Conservation (phyloP, 2,797 vertebrate species). For the Alca torda region DNA sequence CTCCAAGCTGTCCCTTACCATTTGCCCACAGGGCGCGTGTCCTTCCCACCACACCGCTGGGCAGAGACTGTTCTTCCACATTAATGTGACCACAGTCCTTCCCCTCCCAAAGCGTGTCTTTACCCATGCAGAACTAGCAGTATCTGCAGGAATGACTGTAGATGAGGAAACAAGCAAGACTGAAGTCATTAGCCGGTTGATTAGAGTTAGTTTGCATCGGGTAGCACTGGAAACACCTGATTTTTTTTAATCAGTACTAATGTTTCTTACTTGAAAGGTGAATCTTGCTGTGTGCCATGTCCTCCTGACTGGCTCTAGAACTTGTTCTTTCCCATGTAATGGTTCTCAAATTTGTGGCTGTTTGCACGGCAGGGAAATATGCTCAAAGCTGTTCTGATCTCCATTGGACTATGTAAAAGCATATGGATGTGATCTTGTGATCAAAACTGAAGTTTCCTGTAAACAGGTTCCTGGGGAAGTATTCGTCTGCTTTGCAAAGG, state of each 20-base stretch:
- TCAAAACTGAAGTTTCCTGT: slow-evolving; percentile 69
- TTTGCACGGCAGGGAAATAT: background rate
- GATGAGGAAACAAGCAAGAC: background rate
- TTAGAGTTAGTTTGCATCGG: background rate
- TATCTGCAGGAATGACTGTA: background rate
- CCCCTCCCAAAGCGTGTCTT: background rate
- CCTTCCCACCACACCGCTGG: background rate
- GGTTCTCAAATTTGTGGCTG: background rate
- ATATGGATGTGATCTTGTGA: slow-evolving; percentile 37
- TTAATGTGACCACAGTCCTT: background rate
- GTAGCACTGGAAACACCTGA: background rate
- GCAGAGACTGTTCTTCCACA: background rate
- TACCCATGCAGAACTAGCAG: fast-evolving
- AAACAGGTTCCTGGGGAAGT: slow-evolving; percentile 69
- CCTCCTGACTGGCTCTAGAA: background rate
- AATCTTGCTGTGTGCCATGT: background rate
- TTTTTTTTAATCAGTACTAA: background rate
- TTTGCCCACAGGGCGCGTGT: background rate
- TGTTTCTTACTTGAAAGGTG: background rate
- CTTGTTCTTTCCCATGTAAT: background rate
- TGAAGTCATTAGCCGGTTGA: background rate
- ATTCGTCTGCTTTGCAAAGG: slow-evolving; percentile 28
- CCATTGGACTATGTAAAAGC: background rate
- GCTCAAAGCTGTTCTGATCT: background rate
- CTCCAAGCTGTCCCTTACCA: background rate